These are phyloP conservation scores for Mareca penelope DNA, from an alignment of 2,797 vertebrate genomes.

Conservation along the genomic window DNA sequence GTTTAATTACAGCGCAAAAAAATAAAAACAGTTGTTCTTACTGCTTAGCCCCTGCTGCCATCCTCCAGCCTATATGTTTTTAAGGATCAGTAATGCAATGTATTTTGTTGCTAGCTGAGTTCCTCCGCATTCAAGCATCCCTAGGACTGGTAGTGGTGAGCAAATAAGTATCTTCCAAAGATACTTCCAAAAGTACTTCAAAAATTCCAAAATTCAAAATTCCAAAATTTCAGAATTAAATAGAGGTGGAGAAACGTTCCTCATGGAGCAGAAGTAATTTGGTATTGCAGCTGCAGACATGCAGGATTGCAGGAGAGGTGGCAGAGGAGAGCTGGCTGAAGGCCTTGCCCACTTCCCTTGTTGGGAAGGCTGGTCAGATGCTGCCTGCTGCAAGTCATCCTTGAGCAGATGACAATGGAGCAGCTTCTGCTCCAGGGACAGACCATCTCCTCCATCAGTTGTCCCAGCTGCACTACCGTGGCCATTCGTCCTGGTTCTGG, in stretches of 20 bases:
- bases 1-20: background rate
- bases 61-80: background rate
- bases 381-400: background rate
- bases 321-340: background rate
- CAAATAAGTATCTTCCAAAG: background rate
- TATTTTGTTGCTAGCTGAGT: background rate
- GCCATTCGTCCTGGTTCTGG: background rate
- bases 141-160: background rate
- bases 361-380: background rate
- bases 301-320: background rate
- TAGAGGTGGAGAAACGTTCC: background rate
- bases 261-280: background rate
- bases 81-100: background rate
- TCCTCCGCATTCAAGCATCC: background rate
- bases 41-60: background rate
- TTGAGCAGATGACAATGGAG: background rate
- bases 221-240: background rate
- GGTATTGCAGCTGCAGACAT: background rate
- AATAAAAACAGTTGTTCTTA: too few relatives aligned
- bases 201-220: too few relatives aligned
- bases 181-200: too few relatives aligned
- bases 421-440: background rate
- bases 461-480: background rate
- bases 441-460: too few relatives aligned
- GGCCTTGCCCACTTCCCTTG: background rate